A percentile compares a stretch with the other conserved stretches of the same genome.
Conservation (phyloP, 2,113 vertebrate genomes). For the Proterorhinus semilunaris region DNA sequence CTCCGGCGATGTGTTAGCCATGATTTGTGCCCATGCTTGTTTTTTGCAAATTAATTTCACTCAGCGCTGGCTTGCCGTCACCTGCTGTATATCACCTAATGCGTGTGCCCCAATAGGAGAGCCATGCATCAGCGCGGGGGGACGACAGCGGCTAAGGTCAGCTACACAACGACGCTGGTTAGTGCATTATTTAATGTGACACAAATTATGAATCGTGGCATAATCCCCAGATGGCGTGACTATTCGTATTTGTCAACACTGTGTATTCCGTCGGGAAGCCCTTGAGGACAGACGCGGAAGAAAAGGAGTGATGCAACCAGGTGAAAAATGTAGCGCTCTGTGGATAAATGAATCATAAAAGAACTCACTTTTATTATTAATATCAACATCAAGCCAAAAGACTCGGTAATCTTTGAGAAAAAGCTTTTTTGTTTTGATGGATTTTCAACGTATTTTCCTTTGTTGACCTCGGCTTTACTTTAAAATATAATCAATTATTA, state of each 20-base stretch:
- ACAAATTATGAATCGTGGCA: conserved; percentile 8
- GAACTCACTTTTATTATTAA: conserved; percentile 10
- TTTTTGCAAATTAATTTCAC: conserved; percentile 47
- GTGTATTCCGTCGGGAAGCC: conserved; percentile 25
- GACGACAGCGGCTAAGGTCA: conserved; percentile 22
- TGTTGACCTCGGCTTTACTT: too few relatives aligned
- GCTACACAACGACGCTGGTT: background rate
- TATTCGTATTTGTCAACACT: conserved; percentile 35
- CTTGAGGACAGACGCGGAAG: background rate
- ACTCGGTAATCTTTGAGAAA: background rate
- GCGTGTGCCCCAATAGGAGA: conserved; percentile 30
- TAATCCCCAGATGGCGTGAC: conserved; percentile 4
- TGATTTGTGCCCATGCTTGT: conserved; percentile 49
- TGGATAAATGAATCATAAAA: conserved; percentile 28
- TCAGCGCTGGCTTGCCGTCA: conserved; percentile 19
- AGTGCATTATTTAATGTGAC: background rate
- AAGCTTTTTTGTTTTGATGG: background rate
- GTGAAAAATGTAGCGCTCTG: conserved; percentile 38
- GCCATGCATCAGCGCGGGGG: conserved; percentile 29
- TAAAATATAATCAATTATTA: too few relatives aligned
- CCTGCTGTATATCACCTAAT: conserved; percentile 24
- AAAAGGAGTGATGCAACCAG: background rate
- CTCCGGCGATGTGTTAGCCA: background rate
- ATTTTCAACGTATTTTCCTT: background rate
- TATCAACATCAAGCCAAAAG: background rate